These are phyloP conservation scores for Antigone vipio DNA, from an alignment of 2,113 vertebrate genomes.

Conservation along the genomic window DNA sequence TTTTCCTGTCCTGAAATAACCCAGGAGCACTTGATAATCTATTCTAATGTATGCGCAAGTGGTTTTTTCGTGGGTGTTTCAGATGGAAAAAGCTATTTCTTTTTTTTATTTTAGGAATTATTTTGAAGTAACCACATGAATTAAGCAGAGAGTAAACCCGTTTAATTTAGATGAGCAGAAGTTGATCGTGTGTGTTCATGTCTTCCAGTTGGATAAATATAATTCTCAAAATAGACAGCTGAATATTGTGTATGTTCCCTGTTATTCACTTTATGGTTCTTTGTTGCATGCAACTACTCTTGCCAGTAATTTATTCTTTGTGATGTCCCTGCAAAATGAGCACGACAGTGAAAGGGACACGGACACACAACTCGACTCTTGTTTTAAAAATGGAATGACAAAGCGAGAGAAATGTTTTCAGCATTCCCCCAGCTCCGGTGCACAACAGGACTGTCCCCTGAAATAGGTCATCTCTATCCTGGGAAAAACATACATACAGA, in stretches of 20 bases:
- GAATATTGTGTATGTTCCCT: not conserved
- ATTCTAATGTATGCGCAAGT: not conserved
- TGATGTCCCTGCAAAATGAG: not conserved
- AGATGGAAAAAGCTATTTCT: not conserved
- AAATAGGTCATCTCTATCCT: not conserved
- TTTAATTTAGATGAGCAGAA: not conserved
- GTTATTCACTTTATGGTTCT: fast-evolving
- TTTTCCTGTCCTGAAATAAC: not conserved
- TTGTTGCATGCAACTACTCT: not conserved
- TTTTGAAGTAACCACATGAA: not conserved
- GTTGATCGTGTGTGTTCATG: not conserved
- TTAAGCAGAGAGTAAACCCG: not conserved
- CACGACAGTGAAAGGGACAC: not conserved
- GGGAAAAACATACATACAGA: not conserved
- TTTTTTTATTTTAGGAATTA: not conserved
- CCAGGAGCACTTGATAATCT: not conserved
- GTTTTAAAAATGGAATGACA: not conserved
- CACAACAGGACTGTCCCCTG: not conserved
- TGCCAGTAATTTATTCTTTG: not conserved
- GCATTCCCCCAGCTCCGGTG: not conserved
- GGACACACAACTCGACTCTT: not conserved
- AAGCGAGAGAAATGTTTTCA: not conserved
- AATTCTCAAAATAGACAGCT: not conserved
- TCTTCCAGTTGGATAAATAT: not conserved
- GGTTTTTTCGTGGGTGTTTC: not conserved